Conservation (phyloP, 2,888 invertebrate genomes). For the Hipparchia semele region DNA sequence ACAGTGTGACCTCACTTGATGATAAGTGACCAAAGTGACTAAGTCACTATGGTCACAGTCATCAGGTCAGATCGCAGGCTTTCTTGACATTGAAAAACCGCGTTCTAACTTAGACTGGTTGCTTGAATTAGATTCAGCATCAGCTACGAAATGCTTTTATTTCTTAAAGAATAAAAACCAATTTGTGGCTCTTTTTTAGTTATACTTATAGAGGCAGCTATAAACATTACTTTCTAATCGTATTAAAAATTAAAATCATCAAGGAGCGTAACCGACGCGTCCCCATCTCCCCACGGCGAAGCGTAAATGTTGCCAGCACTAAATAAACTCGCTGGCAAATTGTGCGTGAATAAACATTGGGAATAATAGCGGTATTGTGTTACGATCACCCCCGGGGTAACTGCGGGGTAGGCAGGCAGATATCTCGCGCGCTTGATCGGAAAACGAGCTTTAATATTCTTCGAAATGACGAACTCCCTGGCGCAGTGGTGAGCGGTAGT, state of each 20-base stretch:
- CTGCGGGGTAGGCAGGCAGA: slow-evolving; percentile 32
- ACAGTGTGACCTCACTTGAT: no score
- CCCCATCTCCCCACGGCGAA: slow-evolving; percentile 35
- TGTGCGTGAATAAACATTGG: slow-evolving; percentile 79
- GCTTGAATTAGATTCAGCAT: no score
- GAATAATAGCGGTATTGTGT: slow-evolving; percentile 78
- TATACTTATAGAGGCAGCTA: no score
- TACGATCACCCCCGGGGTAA: slow-evolving; percentile 50
- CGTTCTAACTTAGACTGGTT: no score
- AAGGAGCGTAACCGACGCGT: slow-evolving; percentile 26
- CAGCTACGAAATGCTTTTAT: no score
- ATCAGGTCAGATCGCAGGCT: no score
- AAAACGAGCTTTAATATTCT: slow-evolving; percentile 37
- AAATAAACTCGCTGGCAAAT: slow-evolving; percentile 77
- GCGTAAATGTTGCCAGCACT: slow-evolving; percentile 68
- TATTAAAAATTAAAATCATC: slow-evolving; percentile 39
- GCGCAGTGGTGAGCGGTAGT: no score
- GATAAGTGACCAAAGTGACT: no score
- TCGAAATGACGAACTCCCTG: not conserved
- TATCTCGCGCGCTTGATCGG: slow-evolving; percentile 47
- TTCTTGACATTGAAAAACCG: no score
- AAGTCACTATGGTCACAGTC: no score
- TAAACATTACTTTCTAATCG: slow-evolving; percentile 22
- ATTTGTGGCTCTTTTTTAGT: no score
- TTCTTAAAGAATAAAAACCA: no score